Evolutionary conservation across 2,888 invertebrate species (phyloP).

Genomic region (Spodoptera picta): DNA sequence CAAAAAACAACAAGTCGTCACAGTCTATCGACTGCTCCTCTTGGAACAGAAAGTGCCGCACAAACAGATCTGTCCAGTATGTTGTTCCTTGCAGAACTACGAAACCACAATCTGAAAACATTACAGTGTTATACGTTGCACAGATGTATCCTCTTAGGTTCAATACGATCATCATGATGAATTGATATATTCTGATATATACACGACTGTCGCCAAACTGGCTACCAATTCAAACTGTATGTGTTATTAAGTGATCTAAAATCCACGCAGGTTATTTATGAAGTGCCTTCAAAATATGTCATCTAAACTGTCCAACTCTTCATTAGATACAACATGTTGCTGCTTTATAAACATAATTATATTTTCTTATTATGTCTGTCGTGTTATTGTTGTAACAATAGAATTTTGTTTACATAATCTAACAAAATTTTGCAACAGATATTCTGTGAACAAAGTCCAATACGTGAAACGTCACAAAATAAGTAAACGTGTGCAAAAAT

Average conservation of each 20-base stretch:
- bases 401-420: too few relatives aligned
- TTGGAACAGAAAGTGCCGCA: constrained; percentile 97
- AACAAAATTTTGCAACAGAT: too few relatives aligned
- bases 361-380: too few relatives aligned
- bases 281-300: constrained; percentile 65
- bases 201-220: too few relatives aligned
- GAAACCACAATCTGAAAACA: constrained; percentile 94
- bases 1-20: constrained; percentile 98
- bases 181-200: too few relatives aligned
- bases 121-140: constrained; percentile 18
- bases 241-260: constrained; percentile 3
- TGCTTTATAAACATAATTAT: not conserved
- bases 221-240: not conserved
- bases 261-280: constrained; percentile 48
- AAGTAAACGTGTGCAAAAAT: too few relatives aligned
- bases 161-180: too few relatives aligned
- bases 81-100: constrained; percentile 97
- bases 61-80: constrained; percentile 98
- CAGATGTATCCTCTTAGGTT: not conserved
- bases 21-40: constrained; percentile 96
- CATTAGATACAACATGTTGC: constrained; percentile 3
- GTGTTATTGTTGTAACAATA: too few relatives aligned
- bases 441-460: too few relatives aligned
- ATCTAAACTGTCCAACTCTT: constrained; percentile 11
- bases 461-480: too few relatives aligned